phyloP scores from a whole-genome alignment of 2,888 invertebrate genomes.

The Adelphocoris suturalis region DNA sequence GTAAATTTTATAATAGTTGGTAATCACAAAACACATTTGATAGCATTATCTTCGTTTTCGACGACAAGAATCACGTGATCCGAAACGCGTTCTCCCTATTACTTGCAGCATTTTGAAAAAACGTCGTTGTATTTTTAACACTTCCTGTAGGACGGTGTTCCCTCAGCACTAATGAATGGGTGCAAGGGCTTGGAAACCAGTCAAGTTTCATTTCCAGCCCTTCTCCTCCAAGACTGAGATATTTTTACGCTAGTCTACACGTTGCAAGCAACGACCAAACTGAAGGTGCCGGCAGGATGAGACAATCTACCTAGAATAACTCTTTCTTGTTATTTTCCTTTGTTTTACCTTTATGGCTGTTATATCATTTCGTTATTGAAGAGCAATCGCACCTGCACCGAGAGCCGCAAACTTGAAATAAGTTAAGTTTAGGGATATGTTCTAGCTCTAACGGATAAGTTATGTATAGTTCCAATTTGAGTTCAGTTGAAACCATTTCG shows the following conservation, averaged over 20 bases:
- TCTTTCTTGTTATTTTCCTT: neutral
- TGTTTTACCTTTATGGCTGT: neutral
- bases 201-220: conserved; percentile 69
- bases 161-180: conserved; percentile 62
- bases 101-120: conserved; percentile 18
- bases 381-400: too few species aligned
- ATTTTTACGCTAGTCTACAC: conserved; percentile 44
- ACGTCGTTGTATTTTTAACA: conserved; percentile 40
- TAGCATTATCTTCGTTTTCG: too few species aligned
- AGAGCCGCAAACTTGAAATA: too few species aligned
- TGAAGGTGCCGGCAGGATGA: neutral
- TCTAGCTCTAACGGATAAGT: too few species aligned
- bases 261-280: neutral
- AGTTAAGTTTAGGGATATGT: too few species aligned
- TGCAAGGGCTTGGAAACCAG: conserved; percentile 66
- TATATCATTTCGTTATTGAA: too few species aligned
- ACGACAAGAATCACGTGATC: too few species aligned
- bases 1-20: too few species aligned
- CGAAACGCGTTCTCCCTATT: neutral
- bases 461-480: too few species aligned
- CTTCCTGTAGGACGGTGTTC: conserved; percentile 60
- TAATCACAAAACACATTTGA: too few species aligned
- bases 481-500: too few species aligned
- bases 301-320: neutral
- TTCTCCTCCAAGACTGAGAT: conserved; percentile 50